Conservation (phyloP, 2,113 vertebrate genomes). For the Mormyrus lacerda region DNA sequence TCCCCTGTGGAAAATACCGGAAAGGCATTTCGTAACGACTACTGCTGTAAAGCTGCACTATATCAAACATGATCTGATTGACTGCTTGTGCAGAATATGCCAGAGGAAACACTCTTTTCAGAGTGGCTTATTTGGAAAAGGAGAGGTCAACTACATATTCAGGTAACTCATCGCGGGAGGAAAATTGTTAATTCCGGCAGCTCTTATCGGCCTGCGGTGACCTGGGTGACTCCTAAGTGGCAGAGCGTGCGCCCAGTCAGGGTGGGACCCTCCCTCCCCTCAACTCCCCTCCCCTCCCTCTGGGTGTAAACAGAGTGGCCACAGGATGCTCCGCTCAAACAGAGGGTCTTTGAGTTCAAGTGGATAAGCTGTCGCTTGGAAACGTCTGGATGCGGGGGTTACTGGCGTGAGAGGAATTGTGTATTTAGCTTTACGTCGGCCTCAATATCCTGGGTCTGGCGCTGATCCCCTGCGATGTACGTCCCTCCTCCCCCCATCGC, state of each 20-base stretch:
- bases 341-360: conserved; percentile 58
- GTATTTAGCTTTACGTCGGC: conserved; percentile 68
- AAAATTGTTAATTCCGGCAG: conserved; percentile 71
- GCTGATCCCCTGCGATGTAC: conserved; percentile 49
- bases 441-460: conserved; percentile 74
- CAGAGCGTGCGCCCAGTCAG: conserved; percentile 66
- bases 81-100: background rate
- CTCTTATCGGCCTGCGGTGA: conserved; percentile 60
- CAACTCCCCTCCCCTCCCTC: conserved; percentile 16
- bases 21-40: background rate
- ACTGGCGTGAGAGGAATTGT: conserved; percentile 51
- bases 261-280: conserved; percentile 1
- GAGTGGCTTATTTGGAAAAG: conserved; percentile 31
- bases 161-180: conserved; percentile 69
- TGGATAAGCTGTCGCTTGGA: conserved; percentile 75
- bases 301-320: conserved; percentile 32
- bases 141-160: conserved; percentile 54
- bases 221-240: conserved; percentile 64
- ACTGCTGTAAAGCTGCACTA: background rate
- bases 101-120: background rate
- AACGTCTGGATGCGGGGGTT: conserved; percentile 60
- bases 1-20: background rate
- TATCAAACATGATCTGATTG: background rate
- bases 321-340: conserved; percentile 3
- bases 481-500: background rate